phyloP scores from a whole-genome alignment of 30 jellyfish, hydroid and myxozoan genomes.

The Sanderia malayensis region DNA sequence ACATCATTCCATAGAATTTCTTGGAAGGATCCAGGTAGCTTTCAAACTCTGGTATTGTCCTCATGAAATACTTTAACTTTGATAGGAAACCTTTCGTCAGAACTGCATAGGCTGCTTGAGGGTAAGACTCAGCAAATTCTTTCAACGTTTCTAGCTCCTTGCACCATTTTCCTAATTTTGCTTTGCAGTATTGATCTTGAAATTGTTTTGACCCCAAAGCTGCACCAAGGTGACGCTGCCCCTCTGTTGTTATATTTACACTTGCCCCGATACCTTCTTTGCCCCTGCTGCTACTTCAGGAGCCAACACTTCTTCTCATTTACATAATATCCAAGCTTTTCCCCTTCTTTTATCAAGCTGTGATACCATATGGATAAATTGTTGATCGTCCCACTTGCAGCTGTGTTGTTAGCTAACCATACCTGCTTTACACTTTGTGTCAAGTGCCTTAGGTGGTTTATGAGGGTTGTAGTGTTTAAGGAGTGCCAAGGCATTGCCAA shows the following conservation, averaged over 20 bases:
- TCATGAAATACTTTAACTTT: not conserved
- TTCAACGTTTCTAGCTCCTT: constrained; percentile 4
- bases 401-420: constrained; percentile 11
- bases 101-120: constrained; percentile 2
- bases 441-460: constrained; percentile 10
- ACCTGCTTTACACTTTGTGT: constrained; percentile 10
- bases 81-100: not conserved
- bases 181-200: constrained; percentile 6
- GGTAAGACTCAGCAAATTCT: constrained; percentile 12
- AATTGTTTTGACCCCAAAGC: constrained; percentile 11
- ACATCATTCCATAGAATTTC: constrained; percentile 4
- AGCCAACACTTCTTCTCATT: constrained; percentile 11
- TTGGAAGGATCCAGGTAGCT: constrained; percentile 14
- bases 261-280: not conserved
- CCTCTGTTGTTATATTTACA: constrained; percentile 15
- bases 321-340: constrained; percentile 9
- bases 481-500: constrained; percentile 12
- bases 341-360: constrained; percentile 13
- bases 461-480: constrained; percentile 11
- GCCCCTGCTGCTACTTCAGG: constrained; percentile 15
- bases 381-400: constrained; percentile 15
- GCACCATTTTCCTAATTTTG: constrained; percentile 13
- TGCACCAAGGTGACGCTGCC: constrained; percentile 18
- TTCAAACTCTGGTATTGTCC: constrained; percentile 11
- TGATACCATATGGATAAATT: constrained; percentile 13